Evolutionary conservation across 2,888 invertebrate species (phyloP), one percentile per base, ranked within the genome.

Genomic region (Hirtodrosophila confusa): DNA sequence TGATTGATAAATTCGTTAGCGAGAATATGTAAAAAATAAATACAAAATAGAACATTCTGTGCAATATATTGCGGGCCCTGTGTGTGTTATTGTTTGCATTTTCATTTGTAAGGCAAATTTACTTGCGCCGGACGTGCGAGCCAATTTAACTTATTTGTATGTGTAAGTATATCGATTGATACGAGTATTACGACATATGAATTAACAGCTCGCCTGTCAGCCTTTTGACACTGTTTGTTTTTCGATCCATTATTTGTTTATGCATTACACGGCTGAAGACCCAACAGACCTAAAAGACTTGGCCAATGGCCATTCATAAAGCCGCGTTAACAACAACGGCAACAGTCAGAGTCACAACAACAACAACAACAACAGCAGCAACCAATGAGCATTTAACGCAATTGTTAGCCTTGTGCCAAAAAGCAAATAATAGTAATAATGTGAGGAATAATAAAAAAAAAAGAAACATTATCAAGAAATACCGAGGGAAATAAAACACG

Each of bases 1-100:
- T 80, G 85, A 86, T 85, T 78, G 82, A 86, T 80, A 80, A 84
- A 84, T 80, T 86, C 78, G 78, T 84, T 86, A 85, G 87, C 78
- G 60, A 39, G 51, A 56, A 80, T 58, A 58, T 70, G 67, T 64
- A 80, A 75, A 17, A 80, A 66, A 64, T 69, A 49, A 41, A n/a
- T 56, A 27, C 8, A 53, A 73, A 53, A 48, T 58, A 62, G 7
- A 55, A 64, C 37, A 41, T 41, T 40, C 51, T 55, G 43, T 45
- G 48, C 12, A 6, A 27, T 48, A 35, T 54, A 62, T 56, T 41
- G 50, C 55, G 48, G 31, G 40, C 36, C 43, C 36, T 68, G 55
- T 84, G 80, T 84, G 80, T 69, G 31, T 43, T 41, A 44, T 40
- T 68, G 57, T 84, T 84, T 69, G 58, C 55, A 61, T 45, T 51